Evolutionary conservation across 2,888 invertebrate genomes (phyloP).

Genomic region (Cheiracanthium punctorium): DNA sequence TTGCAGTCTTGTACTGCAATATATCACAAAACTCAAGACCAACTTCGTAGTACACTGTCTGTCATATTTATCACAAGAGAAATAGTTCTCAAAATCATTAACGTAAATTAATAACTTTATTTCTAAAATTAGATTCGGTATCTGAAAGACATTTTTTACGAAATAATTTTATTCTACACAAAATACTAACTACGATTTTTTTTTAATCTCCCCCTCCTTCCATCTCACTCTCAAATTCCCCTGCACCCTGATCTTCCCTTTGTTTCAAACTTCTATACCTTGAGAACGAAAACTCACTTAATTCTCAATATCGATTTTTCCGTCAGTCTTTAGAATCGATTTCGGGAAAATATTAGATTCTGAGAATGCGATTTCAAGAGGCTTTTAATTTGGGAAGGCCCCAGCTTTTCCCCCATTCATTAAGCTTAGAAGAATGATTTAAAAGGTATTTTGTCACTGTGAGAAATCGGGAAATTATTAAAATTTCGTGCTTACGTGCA

Average conservation of each 20-base stretch:
- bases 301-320: conserved; percentile 3
- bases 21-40: neutral
- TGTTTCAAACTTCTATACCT: neutral
- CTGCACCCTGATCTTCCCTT: too few species aligned
- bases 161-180: neutral
- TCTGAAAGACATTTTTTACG: neutral
- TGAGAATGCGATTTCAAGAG: neutral
- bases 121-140: neutral
- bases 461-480: neutral
- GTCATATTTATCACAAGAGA: neutral
- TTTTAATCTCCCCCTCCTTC: neutral
- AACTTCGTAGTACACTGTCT: too few species aligned
- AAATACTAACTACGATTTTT: neutral
- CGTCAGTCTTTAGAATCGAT: neutral
- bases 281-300: conserved; percentile 15
- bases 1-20: neutral
- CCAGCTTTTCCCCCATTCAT: conserved; percentile 10
- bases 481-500: neutral
- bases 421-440: neutral
- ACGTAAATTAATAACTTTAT: neutral
- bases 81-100: neutral
- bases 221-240: neutral
- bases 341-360: conserved; percentile 1
- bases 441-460: conserved; percentile 15
- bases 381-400: conserved; percentile 4